phyloP scores from a whole-genome alignment of 2,797 vertebrate species.

The Oceanodroma leucorhoa region DNA sequence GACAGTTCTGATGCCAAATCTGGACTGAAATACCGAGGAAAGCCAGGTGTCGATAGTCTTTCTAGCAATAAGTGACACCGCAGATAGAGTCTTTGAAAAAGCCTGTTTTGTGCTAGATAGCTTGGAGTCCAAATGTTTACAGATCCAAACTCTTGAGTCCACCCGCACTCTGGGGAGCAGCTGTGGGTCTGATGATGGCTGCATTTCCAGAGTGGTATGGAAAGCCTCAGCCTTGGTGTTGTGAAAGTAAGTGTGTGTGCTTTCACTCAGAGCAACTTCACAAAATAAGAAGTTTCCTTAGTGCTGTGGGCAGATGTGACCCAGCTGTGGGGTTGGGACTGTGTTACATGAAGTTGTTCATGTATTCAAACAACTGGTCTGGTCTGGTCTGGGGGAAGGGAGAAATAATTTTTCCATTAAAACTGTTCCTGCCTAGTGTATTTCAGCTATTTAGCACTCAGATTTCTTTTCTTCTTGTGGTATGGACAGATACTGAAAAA shows the following conservation, averaged over 20 bases:
- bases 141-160: not conserved
- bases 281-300: not conserved
- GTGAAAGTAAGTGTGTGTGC: not conserved
- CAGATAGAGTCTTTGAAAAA: not conserved
- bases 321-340: not conserved
- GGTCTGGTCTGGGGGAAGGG: not conserved
- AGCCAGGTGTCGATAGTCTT: not conserved
- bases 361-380: not conserved
- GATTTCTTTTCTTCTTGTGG: not conserved
- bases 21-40: not conserved
- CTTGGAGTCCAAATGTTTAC: not conserved
- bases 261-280: not conserved
- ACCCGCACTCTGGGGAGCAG: not conserved
- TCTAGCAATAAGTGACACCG: not conserved
- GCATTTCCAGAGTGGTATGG: not conserved
- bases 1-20: not conserved
- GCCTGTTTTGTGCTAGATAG: not conserved
- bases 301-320: not conserved
- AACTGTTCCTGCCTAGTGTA: not conserved
- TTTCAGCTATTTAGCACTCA: not conserved
- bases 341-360: not conserved
- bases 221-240: not conserved
- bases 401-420: not conserved
- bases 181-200: not conserved
- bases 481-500: not conserved